Evolutionary conservation across 2,797 vertebrate genomes (phyloP), one percentile per base, ranked within the genome.

Genomic region (Sebastes iracundus): DNA sequence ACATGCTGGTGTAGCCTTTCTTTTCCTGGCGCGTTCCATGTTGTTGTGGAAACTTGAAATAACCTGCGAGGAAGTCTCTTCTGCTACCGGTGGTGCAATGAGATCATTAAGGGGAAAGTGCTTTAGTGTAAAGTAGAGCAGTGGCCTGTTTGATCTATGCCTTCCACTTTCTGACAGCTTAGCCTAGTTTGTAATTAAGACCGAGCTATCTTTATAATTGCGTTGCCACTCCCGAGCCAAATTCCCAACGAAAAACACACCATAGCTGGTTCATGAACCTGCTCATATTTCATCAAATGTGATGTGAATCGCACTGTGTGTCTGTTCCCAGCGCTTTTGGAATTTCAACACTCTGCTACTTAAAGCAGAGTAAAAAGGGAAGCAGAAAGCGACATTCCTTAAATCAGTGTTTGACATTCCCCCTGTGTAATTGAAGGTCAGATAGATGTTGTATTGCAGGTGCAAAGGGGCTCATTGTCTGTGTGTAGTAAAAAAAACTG

Each of bases 311-410:
- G 72, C 79, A n/a, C 69, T 42, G 42, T 4, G 35, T 55, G 78
- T 92, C 88, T 92, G 90, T 96, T 96, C 94, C 94, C 95, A 95
- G 91, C 90, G 78, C 79, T 90, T 88, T 84, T 69, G 90, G 88
- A 93, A 95, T 94, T 90, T 88, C 79, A 88, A 81, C 75, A 84
- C 73, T 85, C 74, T 76, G 73, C 58, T 84, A 75, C 81, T 85
- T 77, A 85, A 74, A 84, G 72, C 46, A 52, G 46, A 53, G 52
- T 53, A 84, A 75, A 84, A 77, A 84, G 23, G 32, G 60, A 86
- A 11, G 18, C 56, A 53, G 72, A 85, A 83, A 77, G 79, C 61
- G 30, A 8, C 80, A 70, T 88, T 90, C 49, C 49, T 83, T 84
- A 87, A 52, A 90, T 93, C 81, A 60, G 18, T 84, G 84, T 89